Evolutionary conservation across 2,113 vertebrate species (phyloP).

Genomic region (Tricholaema leucomelas): DNA sequence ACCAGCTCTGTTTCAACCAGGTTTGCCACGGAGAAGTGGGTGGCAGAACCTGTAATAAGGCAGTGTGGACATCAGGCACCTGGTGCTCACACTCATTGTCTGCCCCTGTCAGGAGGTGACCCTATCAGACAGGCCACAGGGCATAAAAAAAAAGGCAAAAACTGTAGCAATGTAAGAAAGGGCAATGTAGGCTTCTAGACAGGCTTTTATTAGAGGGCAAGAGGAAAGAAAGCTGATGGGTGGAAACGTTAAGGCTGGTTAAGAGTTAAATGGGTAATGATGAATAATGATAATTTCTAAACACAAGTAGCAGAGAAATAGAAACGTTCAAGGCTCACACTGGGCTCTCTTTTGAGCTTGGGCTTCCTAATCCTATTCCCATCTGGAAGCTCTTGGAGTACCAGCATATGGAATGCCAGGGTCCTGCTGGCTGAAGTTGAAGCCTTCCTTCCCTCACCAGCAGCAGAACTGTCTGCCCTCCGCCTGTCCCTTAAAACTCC

Average conservation of each 20-base stretch:
- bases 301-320: background rate
- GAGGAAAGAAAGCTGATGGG: background rate
- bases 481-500: rapidly evolving
- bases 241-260: background rate
- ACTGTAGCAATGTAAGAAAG: background rate
- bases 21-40: background rate
- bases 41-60: background rate
- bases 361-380: background rate
- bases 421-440: background rate
- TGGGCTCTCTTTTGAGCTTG: background rate
- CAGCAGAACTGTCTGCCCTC: background rate
- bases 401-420: rapidly evolving
- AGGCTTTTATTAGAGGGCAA: background rate
- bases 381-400: background rate
- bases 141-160: background rate
- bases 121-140: background rate
- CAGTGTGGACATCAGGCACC: background rate
- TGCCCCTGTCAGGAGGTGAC: background rate
- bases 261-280: background rate
- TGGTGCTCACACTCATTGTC: rapidly evolving
- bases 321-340: background rate
- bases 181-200: background rate
- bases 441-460: background rate
- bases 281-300: background rate
- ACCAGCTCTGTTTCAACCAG: background rate